Evolutionary conservation across 1,140 invertebrate genomes (phyloP).

Genomic region (Coenobita brevimanus): DNA sequence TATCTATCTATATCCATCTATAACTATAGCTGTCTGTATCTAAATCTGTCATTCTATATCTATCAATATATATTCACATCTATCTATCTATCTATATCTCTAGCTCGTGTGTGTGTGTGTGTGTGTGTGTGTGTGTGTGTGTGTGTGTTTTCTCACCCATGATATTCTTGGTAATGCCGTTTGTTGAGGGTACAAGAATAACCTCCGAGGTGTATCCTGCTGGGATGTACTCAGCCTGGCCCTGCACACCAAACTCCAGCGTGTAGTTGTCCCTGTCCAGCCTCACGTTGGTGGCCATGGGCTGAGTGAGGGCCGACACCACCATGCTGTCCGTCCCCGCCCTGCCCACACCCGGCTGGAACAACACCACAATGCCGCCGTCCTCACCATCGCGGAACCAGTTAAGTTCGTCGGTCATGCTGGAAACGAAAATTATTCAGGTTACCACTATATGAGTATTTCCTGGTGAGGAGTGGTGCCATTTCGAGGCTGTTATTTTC

Average conservation of each 20-base stretch:
- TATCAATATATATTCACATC: too few species aligned
- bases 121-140: too few species aligned
- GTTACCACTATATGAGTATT: too few species aligned
- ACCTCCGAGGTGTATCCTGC: constrained; percentile 9
- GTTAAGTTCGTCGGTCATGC: not conserved
- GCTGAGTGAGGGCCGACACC: constrained; percentile 18
- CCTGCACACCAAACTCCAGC: constrained; percentile 35
- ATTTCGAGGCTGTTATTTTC: too few species aligned
- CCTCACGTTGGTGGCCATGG: constrained; percentile 27
- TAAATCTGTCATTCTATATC: too few species aligned
- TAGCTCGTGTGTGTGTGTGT: too few species aligned
- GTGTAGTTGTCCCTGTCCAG: constrained; percentile 7
- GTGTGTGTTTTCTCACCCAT: constrained; percentile 44
- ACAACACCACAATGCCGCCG: constrained; percentile 24
- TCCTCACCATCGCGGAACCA: constrained; percentile 41
- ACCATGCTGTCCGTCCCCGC: constrained; percentile 1
- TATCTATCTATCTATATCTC: too few species aligned
- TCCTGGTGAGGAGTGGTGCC: too few species aligned
- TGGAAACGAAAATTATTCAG: too few species aligned
- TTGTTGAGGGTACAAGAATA: not conserved
- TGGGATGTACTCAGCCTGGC: constrained; percentile 14
- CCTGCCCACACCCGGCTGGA: not conserved
- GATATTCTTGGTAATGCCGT: constrained; percentile 34
- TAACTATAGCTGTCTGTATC: too few species aligned
- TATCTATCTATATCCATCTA: too few species aligned